These are phyloP conservation scores for Oreochromis aureus DNA, from an alignment of 2,113 vertebrate genomes.

Conservation along the genomic window DNA sequence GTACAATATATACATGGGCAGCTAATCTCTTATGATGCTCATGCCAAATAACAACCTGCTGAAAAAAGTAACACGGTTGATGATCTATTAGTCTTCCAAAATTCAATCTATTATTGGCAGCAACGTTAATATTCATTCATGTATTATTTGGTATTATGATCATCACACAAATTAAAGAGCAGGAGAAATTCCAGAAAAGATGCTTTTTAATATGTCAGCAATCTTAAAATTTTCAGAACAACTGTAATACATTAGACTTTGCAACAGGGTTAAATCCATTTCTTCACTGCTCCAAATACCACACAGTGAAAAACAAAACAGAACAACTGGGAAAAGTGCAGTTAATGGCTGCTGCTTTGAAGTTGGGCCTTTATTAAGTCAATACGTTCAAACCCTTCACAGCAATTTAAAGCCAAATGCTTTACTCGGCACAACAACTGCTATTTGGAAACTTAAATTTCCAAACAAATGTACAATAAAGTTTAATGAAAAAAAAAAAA, in stretches of 20 bases:
- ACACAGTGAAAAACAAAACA: not conserved
- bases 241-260: not conserved
- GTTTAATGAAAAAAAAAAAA: not conserved
- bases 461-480: not conserved
- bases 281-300: not conserved
- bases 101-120: not conserved
- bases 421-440: not conserved
- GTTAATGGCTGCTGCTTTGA: not conserved
- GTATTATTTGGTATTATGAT: not conserved
- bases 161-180: not conserved
- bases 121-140: not conserved
- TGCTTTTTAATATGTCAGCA: not conserved
- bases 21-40: not conserved
- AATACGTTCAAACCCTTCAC: not conserved
- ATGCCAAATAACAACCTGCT: not conserved
- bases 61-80: not conserved
- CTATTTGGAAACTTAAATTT: not conserved
- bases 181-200: not conserved
- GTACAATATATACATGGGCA: not conserved
- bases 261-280: not conserved
- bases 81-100: not conserved
- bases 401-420: not conserved
- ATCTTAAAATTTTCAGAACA: not conserved
- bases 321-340: not conserved
- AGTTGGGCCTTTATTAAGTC: not conserved